Conservation (phyloP, 2,888 invertebrate species). For the Escarpia spicata region DNA sequence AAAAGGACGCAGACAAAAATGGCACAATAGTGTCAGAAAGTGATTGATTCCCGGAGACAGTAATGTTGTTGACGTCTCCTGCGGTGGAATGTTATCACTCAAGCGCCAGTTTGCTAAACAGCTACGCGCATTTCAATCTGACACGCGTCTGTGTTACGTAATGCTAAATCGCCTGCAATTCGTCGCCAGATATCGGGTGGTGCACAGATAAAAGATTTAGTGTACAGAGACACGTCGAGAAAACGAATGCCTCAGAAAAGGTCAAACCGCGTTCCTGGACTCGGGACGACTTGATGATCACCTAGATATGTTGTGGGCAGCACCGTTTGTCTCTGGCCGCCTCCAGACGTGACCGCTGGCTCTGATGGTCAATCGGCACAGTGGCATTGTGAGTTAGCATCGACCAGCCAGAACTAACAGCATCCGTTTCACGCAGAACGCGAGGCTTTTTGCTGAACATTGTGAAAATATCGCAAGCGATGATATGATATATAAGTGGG, state of each 20-base stretch:
- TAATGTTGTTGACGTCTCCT: not conserved
- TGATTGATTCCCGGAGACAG: slow-evolving; percentile 1
- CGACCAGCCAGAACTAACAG: not conserved
- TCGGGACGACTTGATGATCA: not conserved
- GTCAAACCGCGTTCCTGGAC: not conserved
- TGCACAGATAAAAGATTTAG: not conserved
- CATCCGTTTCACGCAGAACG: not conserved
- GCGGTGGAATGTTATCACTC: not conserved
- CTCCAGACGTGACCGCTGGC: not conserved
- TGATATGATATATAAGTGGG: too few species aligned
- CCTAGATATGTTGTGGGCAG: not conserved
- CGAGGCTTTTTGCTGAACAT: too few species aligned
- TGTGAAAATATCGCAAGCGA: too few species aligned
- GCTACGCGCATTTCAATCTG: not conserved
- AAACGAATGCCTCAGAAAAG: not conserved
- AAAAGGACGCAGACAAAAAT: not conserved
- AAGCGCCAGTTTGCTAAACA: not conserved
- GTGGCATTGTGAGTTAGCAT: not conserved
- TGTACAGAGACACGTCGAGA: not conserved
- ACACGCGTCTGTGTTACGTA: not conserved
- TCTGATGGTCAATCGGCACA: not conserved
- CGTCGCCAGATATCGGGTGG: not conserved
- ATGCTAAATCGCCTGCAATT: not conserved
- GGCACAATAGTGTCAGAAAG: not conserved
- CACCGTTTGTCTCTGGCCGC: not conserved